Conservation (phyloP, 2,113 vertebrate genomes). For the Paratilapia polleni region DNA sequence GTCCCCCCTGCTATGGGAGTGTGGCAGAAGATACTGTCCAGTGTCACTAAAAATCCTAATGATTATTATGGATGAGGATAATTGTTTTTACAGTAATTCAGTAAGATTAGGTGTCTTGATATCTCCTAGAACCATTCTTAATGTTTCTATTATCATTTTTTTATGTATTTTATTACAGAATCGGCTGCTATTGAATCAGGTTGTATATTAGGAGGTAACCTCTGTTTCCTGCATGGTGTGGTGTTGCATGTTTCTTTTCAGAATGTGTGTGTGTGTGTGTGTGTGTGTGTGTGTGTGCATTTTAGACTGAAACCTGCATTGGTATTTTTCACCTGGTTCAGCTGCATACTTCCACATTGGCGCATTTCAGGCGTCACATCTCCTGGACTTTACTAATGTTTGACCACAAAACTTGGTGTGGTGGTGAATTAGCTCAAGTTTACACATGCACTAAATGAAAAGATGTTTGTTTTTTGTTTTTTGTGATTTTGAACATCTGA, state of each 20-base stretch:
- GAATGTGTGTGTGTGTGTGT: not conserved
- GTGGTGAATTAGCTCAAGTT: not conserved
- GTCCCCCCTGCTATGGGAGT: not conserved
- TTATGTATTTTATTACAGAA: constrained; percentile 57
- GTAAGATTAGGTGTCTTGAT: not conserved
- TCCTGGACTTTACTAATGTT: not conserved
- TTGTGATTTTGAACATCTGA: not conserved
- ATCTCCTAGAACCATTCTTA: not conserved
- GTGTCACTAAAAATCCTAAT: not conserved
- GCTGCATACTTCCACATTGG: not conserved
- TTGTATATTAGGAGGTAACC: constrained; percentile 55
- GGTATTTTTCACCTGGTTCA: not conserved
- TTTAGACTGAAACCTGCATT: not conserved
- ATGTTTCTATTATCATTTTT: not conserved
- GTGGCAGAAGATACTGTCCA: not conserved
- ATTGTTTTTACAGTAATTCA: not conserved
- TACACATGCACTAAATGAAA: not conserved
- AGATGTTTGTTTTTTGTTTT: too few species aligned
- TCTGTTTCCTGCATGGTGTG: constrained; percentile 51
- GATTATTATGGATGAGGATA: not conserved
- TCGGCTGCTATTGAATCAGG: constrained; percentile 44
- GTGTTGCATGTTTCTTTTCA: constrained; percentile 27
- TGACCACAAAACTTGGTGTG: not conserved
- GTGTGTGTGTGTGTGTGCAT: not conserved
- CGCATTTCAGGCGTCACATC: not conserved